A percentile compares a stretch with the other conserved stretches of the same genome.
Conservation (phyloP, 2,888 invertebrate genomes). For the Melanotus villosus region DNA sequence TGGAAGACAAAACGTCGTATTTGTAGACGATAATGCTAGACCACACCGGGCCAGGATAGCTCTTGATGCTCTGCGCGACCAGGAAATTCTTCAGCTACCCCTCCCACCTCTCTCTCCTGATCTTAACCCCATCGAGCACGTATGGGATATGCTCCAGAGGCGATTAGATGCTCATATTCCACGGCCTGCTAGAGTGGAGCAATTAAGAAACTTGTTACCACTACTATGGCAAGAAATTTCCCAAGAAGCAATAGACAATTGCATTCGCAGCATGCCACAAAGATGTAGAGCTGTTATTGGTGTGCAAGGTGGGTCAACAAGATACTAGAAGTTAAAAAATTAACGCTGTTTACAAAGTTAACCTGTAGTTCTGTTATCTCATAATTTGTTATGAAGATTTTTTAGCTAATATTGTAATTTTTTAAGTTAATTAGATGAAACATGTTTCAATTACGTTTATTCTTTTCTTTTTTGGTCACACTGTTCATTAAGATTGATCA, state of each 20-base stretch:
- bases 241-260: background rate
- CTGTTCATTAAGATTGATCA: too few relatives aligned
- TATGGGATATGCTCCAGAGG: background rate
- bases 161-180: background rate
- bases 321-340: too few relatives aligned
- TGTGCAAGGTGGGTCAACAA: too few relatives aligned
- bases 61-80: background rate
- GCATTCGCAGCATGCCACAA: background rate
- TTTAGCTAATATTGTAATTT: too few relatives aligned
- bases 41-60: background rate
- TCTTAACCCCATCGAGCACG: background rate
- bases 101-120: background rate
- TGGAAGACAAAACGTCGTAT: too few relatives aligned
- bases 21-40: too few relatives aligned
- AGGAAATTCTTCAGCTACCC: background rate
- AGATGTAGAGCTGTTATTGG: background rate
- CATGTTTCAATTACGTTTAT: too few relatives aligned
- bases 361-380: too few relatives aligned
- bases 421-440: too few relatives aligned
- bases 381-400: too few relatives aligned
- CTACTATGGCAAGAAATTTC: background rate
- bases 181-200: background rate
- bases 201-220: background rate
- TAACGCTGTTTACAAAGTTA: too few relatives aligned
- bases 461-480: too few relatives aligned